phyloP scores from a whole-genome alignment of 2,113 vertebrate genomes.

The Carassius gibelio region DNA sequence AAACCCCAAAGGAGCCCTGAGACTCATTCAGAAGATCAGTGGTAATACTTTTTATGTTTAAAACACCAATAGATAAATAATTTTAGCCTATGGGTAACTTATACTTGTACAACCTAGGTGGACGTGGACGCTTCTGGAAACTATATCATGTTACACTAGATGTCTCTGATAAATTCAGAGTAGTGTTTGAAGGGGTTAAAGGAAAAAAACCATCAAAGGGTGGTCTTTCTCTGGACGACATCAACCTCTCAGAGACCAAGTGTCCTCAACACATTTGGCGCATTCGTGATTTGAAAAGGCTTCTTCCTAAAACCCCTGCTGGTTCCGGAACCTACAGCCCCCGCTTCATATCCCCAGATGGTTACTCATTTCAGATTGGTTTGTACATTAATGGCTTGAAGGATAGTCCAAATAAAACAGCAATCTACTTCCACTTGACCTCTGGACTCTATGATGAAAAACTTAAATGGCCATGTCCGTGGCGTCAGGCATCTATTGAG shows the following conservation, averaged over 20 bases:
- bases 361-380: slow-evolving; percentile 78
- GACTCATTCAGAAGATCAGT: slow-evolving; percentile 72
- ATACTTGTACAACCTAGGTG: slow-evolving; percentile 29
- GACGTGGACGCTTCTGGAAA: slow-evolving; percentile 51
- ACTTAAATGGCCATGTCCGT: too few relatives aligned
- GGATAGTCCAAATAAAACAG: too few relatives aligned
- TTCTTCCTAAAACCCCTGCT: slow-evolving; percentile 69
- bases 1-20: slow-evolving; percentile 71
- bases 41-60: slow-evolving; percentile 69
- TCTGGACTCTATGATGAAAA: too few relatives aligned
- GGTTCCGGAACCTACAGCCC: slow-evolving; percentile 77
- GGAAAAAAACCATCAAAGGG: slow-evolving; percentile 66
- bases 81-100: neutral
- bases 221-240: slow-evolving; percentile 89
- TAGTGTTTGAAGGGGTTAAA: slow-evolving; percentile 55
- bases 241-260: slow-evolving; percentile 89
- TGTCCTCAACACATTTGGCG: slow-evolving; percentile 89
- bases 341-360: slow-evolving; percentile 81
- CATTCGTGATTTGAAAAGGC: slow-evolving; percentile 80
- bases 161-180: too few relatives aligned
- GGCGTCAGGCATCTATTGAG: too few relatives aligned
- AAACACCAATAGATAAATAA: neutral
- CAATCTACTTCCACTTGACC: too few relatives aligned
- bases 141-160: too few relatives aligned
- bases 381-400: too few relatives aligned